A percentile compares a stretch with the other conserved stretches of the same genome.
phyloP scores from a whole-genome alignment of 64 coral and sea anemone genomes.

The Porites australiensis region DNA sequence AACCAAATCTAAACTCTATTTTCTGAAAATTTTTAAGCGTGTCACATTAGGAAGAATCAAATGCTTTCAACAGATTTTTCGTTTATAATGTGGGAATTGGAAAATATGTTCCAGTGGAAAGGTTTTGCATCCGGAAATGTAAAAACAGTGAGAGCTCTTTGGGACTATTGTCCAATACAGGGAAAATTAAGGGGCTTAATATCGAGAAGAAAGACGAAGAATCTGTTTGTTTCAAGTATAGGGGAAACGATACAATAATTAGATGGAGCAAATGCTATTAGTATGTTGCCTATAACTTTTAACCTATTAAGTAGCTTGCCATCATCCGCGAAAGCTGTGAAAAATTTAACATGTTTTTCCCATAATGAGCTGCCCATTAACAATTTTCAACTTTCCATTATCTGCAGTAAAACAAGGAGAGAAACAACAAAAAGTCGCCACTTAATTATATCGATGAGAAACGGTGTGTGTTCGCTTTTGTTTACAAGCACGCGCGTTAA shows the following conservation, averaged over 20 bases:
- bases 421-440: slow-evolving; percentile 27
- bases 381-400: slow-evolving; percentile 20
- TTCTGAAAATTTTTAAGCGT: no score
- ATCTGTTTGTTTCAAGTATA: not conserved
- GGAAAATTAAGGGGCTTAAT: no score
- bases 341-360: not conserved
- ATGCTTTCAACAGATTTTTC: not conserved
- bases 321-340: not conserved
- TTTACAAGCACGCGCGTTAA: not conserved
- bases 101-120: slow-evolving; percentile 6
- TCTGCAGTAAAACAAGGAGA: not conserved
- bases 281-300: no score
- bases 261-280: not conserved
- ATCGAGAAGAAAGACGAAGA: not conserved
- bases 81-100: not conserved
- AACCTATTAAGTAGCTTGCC: not conserved
- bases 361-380: slow-evolving; percentile 9
- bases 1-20: no score
- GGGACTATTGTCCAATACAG: no score
- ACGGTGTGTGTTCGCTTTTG: slow-evolving; percentile 26
- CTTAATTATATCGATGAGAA: slow-evolving; percentile 55
- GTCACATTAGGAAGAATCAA: no score
- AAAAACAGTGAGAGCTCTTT: not conserved
- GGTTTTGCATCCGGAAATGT: not conserved
- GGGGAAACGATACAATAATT: not conserved